A percentile compares a stretch with the other conserved stretches of the same genome.
Conservation (phyloP, 2,888 invertebrate genomes). For the Anticlea derivata region DNA sequence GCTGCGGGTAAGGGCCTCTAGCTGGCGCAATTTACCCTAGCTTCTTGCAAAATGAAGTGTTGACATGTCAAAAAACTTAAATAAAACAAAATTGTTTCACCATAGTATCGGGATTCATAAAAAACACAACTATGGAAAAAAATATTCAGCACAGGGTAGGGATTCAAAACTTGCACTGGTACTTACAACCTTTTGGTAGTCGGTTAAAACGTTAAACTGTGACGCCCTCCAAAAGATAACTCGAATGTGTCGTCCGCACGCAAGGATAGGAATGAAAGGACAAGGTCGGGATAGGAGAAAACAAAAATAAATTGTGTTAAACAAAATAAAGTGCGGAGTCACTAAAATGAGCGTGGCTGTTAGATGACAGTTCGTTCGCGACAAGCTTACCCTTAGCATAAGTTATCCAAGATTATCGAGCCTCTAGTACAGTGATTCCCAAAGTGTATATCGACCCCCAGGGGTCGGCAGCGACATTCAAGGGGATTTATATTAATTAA, state of each 20-base stretch:
- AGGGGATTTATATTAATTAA: too few species aligned
- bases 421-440: too few species aligned
- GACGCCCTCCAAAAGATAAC: conserved; percentile 28
- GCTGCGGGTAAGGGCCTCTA: too few species aligned
- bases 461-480: too few species aligned
- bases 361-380: conserved; percentile 22
- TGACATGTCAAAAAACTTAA: too few species aligned
- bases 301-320: conserved; percentile 46
- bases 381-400: conserved; percentile 1
- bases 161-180: neutral
- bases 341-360: conserved; percentile 38
- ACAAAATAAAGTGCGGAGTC: conserved; percentile 55
- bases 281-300: conserved; percentile 47
- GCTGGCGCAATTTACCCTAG: too few species aligned
- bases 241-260: conserved; percentile 39
- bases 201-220: conserved; percentile 13
- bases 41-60: too few species aligned
- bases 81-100: too few species aligned
- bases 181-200: neutral
- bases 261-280: conserved; percentile 54
- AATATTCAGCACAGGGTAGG: neutral
- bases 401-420: neutral
- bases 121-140: too few species aligned
- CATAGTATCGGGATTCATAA: too few species aligned
- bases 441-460: too few species aligned